A percentile compares a stretch with the other conserved stretches of the same genome.
Conservation (phyloP, 1,140 invertebrate species). For the Drosophila ambigua region DNA sequence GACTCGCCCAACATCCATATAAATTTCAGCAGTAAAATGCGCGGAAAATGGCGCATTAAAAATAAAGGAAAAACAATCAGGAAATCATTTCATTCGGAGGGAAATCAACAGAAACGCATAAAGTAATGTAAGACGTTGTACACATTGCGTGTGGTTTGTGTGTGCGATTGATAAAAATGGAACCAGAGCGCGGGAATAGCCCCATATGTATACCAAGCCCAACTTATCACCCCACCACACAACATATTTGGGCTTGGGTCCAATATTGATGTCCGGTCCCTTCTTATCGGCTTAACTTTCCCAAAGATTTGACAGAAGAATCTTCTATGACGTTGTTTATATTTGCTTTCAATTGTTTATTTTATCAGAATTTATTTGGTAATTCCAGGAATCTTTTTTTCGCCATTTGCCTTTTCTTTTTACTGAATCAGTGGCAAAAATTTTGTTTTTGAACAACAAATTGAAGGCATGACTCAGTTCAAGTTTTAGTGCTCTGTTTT, state of each 20-base stretch:
- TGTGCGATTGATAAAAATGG: slow-evolving; percentile 50
- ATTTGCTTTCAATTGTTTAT: slow-evolving; percentile 32
- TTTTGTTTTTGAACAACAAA: slow-evolving; percentile 33
- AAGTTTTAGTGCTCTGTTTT: not conserved
- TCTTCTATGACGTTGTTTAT: slow-evolving; percentile 40
- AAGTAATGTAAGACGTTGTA: slow-evolving; percentile 40
- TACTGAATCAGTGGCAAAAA: slow-evolving; percentile 42
- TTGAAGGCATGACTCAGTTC: slow-evolving; percentile 40
- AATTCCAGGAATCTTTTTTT: slow-evolving; percentile 6
- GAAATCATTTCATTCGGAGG: slow-evolving; percentile 41
- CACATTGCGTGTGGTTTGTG: slow-evolving; percentile 52
- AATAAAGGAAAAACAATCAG: slow-evolving; percentile 35
- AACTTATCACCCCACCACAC: not conserved
- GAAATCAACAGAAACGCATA: slow-evolving; percentile 44
- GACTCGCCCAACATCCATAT: not conserved
- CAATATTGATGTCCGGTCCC: not conserved
- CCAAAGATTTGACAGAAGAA: not conserved
- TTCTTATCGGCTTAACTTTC: slow-evolving; percentile 31
- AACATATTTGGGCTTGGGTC: slow-evolving; percentile 4
- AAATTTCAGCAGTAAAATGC: slow-evolving; percentile 39
- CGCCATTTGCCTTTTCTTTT: slow-evolving; percentile 7
- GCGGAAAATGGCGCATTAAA: slow-evolving; percentile 68
- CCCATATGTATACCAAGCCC: no score
- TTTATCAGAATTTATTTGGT: slow-evolving; percentile 18
- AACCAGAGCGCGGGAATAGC: slow-evolving; percentile 8